A percentile compares a stretch with the other conserved stretches of the same genome.
phyloP scores from a whole-genome alignment of 2,888 invertebrate genomes.

The Cordilura impudica region DNA sequence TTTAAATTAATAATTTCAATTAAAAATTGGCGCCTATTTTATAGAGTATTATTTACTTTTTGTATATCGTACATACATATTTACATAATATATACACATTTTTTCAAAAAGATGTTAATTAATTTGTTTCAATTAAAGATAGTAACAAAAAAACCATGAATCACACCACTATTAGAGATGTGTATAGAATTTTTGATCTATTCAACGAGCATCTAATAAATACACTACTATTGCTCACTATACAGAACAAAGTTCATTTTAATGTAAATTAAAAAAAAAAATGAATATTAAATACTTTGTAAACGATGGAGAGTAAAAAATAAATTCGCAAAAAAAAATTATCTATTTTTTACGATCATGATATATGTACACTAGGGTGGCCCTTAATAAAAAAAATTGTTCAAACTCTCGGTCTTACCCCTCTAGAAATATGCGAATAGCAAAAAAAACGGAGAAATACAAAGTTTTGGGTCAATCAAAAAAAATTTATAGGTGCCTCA shows the following conservation, averaged over 20 bases:
- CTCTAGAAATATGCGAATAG: too few relatives aligned
- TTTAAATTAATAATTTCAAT: conserved; percentile 63
- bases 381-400: too few relatives aligned
- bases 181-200: conserved; percentile 7
- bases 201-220: not conserved
- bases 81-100: too few relatives aligned
- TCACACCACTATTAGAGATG: conserved; percentile 45
- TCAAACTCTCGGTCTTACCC: too few relatives aligned
- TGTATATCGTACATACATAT: conserved; percentile 1
- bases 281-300: not conserved
- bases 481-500: too few relatives aligned
- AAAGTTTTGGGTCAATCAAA: too few relatives aligned
- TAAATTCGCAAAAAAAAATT: conserved; percentile 20
- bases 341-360: conserved; percentile 10
- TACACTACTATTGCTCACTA: too few relatives aligned
- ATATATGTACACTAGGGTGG: not conserved
- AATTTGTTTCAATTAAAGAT: conserved; percentile 62
- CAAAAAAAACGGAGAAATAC: too few relatives aligned
- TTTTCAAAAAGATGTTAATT: conserved; percentile 55
- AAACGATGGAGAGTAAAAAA: not conserved
- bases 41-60: conserved; percentile 48
- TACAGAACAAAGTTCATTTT: conserved; percentile 59
- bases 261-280: conserved; percentile 35
- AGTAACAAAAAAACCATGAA: conserved; percentile 58
- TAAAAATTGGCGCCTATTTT: conserved; percentile 62